These are phyloP conservation scores for Ellobium chinense DNA, from an alignment of 2,888 invertebrate genomes.

Conservation along the genomic window DNA sequence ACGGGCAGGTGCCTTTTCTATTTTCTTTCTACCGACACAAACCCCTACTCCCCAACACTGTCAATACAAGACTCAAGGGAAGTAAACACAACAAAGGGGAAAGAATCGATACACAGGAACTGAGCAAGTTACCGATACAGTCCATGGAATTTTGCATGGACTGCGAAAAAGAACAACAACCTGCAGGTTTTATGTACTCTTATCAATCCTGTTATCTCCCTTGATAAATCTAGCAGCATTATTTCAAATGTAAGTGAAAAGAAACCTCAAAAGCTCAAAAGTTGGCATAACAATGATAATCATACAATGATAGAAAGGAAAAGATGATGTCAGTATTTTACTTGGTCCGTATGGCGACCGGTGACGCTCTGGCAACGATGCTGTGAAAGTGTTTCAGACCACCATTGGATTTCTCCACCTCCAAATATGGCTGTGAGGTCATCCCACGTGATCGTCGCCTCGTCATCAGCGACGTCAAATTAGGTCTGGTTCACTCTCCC, in stretches of 20 bases:
- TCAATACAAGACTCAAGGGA: too few species aligned
- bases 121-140: too few species aligned
- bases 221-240: too few species aligned
- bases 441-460: neutral
- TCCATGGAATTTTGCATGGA: too few species aligned
- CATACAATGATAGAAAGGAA: neutral
- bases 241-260: neutral
- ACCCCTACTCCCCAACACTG: too few species aligned
- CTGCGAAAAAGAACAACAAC: too few species aligned
- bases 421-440: neutral
- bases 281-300: neutral
- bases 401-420: neutral
- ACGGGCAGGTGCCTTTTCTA: too few species aligned
- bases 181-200: too few species aligned
- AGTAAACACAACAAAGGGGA: too few species aligned
- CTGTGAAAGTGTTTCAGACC: neutral
- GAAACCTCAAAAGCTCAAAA: neutral
- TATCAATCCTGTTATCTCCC: too few species aligned
- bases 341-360: neutral
- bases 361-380: neutral
- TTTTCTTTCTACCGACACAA: too few species aligned
- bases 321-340: neutral
- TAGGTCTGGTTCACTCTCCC: neutral
- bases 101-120: too few species aligned
- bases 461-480: neutral